Evolutionary conservation across 1,140 invertebrate genomes (phyloP).

Genomic region (Drosophila nikananu): DNA sequence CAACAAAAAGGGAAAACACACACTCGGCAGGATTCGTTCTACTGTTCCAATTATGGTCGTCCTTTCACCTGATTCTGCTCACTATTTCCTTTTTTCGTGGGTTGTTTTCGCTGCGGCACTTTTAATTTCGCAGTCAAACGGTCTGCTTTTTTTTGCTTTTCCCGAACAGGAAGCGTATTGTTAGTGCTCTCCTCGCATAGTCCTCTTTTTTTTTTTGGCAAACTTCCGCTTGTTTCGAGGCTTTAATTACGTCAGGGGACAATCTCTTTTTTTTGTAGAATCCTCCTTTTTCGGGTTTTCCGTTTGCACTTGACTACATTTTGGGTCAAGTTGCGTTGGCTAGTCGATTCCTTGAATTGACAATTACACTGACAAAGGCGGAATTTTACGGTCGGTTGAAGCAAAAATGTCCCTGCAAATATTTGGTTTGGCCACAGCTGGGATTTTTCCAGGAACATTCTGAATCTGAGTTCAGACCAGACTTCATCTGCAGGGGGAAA

Average conservation of each 20-base stretch:
- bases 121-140: conserved; percentile 57
- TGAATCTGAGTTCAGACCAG: not conserved
- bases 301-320: conserved; percentile 60
- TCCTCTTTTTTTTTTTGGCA: conserved; percentile 27
- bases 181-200: conserved; percentile 40
- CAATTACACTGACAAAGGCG: conserved; percentile 19
- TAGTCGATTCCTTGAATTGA: conserved; percentile 23
- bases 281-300: conserved; percentile 6
- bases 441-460: not conserved
- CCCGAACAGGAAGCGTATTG: conserved; percentile 55
- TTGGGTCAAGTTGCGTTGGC: conserved; percentile 43
- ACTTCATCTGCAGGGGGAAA: conserved; percentile 3
- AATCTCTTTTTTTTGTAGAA: not conserved
- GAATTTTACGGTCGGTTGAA: conserved; percentile 32
- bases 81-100: conserved; percentile 11
- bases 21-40: conserved; percentile 26
- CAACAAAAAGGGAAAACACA: conserved; percentile 24
- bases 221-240: conserved; percentile 52
- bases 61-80: conserved; percentile 51
- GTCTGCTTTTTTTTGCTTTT: conserved; percentile 11
- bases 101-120: conserved; percentile 42
- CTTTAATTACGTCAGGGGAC: conserved; percentile 62
- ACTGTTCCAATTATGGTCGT: conserved; percentile 71
- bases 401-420: not conserved
- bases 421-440: not conserved